Evolutionary conservation across 2,888 invertebrate genomes (phyloP), one percentile per base, ranked within the genome.

Genomic region (Macaria liturata): DNA sequence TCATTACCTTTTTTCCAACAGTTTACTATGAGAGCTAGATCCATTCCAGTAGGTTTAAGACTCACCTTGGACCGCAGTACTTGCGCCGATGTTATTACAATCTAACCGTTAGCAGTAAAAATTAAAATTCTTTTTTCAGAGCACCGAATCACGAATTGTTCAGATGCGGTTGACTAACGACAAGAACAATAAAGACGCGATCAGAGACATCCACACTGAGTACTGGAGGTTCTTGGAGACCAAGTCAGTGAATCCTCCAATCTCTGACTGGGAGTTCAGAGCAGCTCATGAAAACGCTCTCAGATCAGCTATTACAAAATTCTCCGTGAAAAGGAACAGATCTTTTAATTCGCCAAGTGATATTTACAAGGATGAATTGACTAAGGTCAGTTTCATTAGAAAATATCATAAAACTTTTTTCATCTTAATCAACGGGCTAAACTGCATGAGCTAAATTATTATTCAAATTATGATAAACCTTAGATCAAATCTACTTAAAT

Each of bases 161-260:
- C 53, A 57, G 31, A 8, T 57, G 30, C 53, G 49, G 9, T 30
- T 53, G 7, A 40, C 37, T 1, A 57, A 57, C 9, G 57, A 57
- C 34, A 49, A 53, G 20, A 57, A 53, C 20, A 57, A 57, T 31
- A 53, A 53, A 37, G 42, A 49, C 4, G 53, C 34, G 0, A 8
- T 57, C 6, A 57, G 49, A 42, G 57, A 57, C 31, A 9, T 57
- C 3, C 53, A 49, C 7, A 6, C 30, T 3, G 52, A 53, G 0
- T 57, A 53, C 42, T 57, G 53, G 57, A 53, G 39, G 40, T 45
- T 53, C n/a, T 53, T 57, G 49, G 57, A 57, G 20, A 46, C 40
- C 4, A 53, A 53, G 42, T 57, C 52, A 0, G 49, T 59, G 4
- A 59, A 49, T 43, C 58, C 58, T 0, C 58, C 58, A 0, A 54